Evolutionary conservation across 2,797 vertebrate species (phyloP), one percentile per base, ranked within the genome.

Genomic region (Clamator glandarius): DNA sequence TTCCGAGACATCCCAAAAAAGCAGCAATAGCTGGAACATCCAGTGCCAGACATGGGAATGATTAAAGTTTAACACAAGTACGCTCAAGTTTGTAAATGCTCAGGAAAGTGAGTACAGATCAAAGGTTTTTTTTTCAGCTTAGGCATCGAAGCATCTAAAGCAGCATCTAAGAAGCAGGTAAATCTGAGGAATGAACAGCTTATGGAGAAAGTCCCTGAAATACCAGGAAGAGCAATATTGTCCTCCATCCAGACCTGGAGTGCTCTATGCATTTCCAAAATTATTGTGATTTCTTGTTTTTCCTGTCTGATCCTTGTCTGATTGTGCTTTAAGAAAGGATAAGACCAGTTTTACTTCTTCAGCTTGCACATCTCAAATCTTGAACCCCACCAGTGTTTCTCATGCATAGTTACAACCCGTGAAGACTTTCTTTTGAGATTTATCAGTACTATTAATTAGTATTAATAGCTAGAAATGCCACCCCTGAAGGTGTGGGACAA

Each of bases 11-110:
- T 81, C 94, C 94, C 82, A 89, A 94, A 96, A 96, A 93, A 82
- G 88, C 92, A 96, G 95, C 88, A 79, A 72, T 13, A 75, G 89
- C 26, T 17, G 3, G 92, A 92, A 96, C 92, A 93, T 81, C 87
- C 73, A 93, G 95, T 92, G 93, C 73, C 84, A 94, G 90, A 94
- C 89, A 79, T 1, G 9, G 84, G 79, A 88, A 82, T 93, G 90
- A 96, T 95, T 95, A 95, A 96, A 95, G 70, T 96, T 96, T 97
- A 96, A 97, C 88, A 91, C 0, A 7, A 66, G 46, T 28, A 89
- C 76, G 84, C 95, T 95, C 63, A 95, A 95, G 90, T 88, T 87
- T 74, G 91, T 68, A 95, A 95, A 93, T 90, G 89, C 86, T 64
- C 26, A 31, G 88, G 67, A 89, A 92, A 92, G 79, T 3, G n/a